Percentiles rank a stretch among this genome's conserved stretches.
Conservation (phyloP, 1,140 invertebrate species). For the Calycopis cecrops region DNA sequence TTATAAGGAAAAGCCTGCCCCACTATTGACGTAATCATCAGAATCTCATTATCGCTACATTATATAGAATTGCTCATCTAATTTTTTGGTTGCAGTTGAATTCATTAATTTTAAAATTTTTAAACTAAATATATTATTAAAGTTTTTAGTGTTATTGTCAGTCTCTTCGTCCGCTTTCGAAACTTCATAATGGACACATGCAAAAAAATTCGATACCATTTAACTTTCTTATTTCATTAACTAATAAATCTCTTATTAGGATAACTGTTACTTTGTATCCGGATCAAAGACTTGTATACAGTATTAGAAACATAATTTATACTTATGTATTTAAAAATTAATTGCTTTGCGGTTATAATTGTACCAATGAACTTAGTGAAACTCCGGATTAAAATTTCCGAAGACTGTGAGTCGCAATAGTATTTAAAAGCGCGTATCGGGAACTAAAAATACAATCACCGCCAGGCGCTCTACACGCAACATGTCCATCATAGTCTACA, state of each 20-base stretch:
- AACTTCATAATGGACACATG: too few species aligned
- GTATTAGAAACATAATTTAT: constrained; percentile 1
- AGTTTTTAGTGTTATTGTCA: too few species aligned
- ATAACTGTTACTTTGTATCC: constrained; percentile 1
- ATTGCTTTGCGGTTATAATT: background rate
- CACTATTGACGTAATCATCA: too few species aligned
- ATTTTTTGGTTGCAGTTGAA: too few species aligned
- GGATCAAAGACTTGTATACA: background rate
- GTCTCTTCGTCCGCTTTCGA: too few species aligned
- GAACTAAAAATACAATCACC: background rate
- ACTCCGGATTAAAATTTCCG: constrained; percentile 4
- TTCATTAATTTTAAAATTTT: too few species aligned
- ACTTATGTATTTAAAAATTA: background rate
- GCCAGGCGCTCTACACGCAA: background rate
- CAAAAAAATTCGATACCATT: too few species aligned
- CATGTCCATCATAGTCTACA: background rate
- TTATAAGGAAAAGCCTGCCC: too few species aligned
- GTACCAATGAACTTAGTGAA: constrained; percentile 6
- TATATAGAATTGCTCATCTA: too few species aligned
- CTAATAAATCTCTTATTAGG: background rate
- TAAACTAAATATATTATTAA: too few species aligned
- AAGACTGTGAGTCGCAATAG: constrained; percentile 1
- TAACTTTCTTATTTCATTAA: too few species aligned
- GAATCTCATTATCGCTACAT: too few species aligned
- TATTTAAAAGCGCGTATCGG: constrained; percentile 6